Base-by-base conservation (phyloP, 2,888 invertebrate genomes). In the Sycophila texana region DNA sequence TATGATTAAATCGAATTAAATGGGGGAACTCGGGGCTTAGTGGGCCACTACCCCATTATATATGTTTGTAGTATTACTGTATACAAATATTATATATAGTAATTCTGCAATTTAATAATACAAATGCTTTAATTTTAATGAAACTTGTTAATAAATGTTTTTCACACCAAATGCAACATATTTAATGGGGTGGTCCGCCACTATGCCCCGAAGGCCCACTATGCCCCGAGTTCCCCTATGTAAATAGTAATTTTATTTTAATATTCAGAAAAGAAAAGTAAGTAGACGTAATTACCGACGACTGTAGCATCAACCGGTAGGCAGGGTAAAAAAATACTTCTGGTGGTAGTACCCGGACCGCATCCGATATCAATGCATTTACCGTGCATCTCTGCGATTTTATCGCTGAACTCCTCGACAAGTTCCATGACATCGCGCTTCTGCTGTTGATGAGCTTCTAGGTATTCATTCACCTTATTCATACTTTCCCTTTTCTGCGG, bases 331-430 rank as follows among this genome's bases (percentile, higher is more conserved):
- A 96, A 89, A 47, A 94, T 90, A 16, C 93, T 92, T 75, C 92
- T 91, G 0, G 94, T 93, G 13, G 95, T 94, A 84, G 94, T 93
- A 0, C 96, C 95, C 55, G 95, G 94, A 0, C 95, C 96, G 81
- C 94, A 95, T 0, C 96, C 96, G 55, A 96, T 92, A 85, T 96
- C 53, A 1, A 53, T n/a, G 14, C 53, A 53, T 4, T n/a, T 53
- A 1, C 53, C 53, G n/a, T n/a, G 53, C 53, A 53, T 53, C 53
- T 53, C 3, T 16, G 53, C 14, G 12, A 53, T 53, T 53, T 53
- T 14, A 14, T 53, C 14, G 53, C 53, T n/a, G 53, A 53, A 53
- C n/a, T 53, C 53, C 53, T 53, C 53, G 53, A 53, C n/a, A 14
- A 53, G 0, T 16, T 53, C 53, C n/a, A 12, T 4, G 53, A 12